Base-by-base conservation (phyloP, 2,797 vertebrate genomes). In the Allobates femoralis region DNA sequence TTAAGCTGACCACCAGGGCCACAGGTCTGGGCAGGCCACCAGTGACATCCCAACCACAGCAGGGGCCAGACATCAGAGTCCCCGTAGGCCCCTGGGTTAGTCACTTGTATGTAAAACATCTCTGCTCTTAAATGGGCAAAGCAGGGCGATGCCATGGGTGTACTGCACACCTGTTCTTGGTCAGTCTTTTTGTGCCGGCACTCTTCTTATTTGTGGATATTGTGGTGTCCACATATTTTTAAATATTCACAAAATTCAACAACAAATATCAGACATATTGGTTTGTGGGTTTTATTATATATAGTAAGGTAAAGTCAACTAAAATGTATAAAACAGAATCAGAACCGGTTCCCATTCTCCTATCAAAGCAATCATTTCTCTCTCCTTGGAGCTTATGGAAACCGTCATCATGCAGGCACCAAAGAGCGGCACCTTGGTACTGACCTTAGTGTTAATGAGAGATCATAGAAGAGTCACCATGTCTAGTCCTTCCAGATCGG, bases 311-410 rank as follows among this genome's bases (percentile, higher is more conserved):
- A 74, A 74, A 74, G 12, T n/a, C 71, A 74, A 50, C 15, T 74
- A 50, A 50, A 50, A 74, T 46, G 71, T 74, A 74, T 26, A 74
- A 50, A 74, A 74, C 23, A 74, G 71, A 74, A 74, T 74, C 71
- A 26, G 71, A 74, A 23, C 41, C 12, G 4, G 37, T 50, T 46
- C 16, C 69, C 41, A 7, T 26, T 26, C 41, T 71, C 34, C 32
- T 71, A 4, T 37, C 67, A 21, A 19, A 50, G 37, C 1, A 30
- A 67, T 37, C 6, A 26, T 32, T 34, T 32, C 30, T 32, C 73
- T 53, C 46, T 76, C 46, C 74, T 28, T 7, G n/a, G 51, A 55
- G 37, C 55, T 28, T 41, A 41, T 26, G 23, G 67, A 58, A 58
- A 37, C 5, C 15, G 32, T 28, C 55, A 50, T 60, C 26, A 58